These are phyloP conservation scores for Butorides virescens DNA, from an alignment of 2,113 vertebrate genomes.

Conservation along the genomic window DNA sequence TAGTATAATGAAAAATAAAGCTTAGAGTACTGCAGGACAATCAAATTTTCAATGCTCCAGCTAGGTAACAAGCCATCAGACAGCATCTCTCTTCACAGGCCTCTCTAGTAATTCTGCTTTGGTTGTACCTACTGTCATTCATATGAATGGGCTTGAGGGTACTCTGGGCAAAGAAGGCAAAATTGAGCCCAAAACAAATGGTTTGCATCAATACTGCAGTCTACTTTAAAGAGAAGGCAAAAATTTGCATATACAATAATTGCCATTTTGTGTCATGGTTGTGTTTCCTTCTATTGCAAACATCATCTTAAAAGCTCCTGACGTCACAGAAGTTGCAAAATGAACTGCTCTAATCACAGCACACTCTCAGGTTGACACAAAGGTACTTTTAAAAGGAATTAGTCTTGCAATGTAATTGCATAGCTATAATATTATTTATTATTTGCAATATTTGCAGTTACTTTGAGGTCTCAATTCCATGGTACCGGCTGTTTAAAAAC, in stretches of 20 bases:
- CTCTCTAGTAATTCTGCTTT: background rate
- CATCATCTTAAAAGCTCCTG: constrained; percentile 55
- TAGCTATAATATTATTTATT: constrained; percentile 14
- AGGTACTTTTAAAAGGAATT: constrained; percentile 50
- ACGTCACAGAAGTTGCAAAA: constrained; percentile 59
- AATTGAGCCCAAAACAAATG: background rate
- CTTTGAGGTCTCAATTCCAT: background rate
- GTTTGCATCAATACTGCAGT: background rate
- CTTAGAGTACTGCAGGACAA: background rate
- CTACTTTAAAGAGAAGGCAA: background rate
- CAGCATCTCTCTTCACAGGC: background rate
- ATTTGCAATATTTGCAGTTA: background rate
- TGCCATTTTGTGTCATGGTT: constrained; percentile 9
- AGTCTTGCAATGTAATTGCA: constrained; percentile 57
- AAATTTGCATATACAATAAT: constrained; percentile 41
- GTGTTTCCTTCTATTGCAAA: constrained; percentile 42
- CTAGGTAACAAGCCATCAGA: background rate
- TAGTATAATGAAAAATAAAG: background rate
- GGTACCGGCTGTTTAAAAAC: background rate
- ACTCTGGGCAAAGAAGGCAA: background rate
- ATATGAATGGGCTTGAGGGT: background rate
- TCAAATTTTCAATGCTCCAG: background rate
- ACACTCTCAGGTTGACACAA: constrained; percentile 51
- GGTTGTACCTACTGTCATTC: background rate
- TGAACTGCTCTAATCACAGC: constrained; percentile 54